A percentile compares a stretch with the other conserved stretches of the same genome.
phyloP scores from a whole-genome alignment of 2,797 vertebrate genomes.

The Scomberomorus guttatus region DNA sequence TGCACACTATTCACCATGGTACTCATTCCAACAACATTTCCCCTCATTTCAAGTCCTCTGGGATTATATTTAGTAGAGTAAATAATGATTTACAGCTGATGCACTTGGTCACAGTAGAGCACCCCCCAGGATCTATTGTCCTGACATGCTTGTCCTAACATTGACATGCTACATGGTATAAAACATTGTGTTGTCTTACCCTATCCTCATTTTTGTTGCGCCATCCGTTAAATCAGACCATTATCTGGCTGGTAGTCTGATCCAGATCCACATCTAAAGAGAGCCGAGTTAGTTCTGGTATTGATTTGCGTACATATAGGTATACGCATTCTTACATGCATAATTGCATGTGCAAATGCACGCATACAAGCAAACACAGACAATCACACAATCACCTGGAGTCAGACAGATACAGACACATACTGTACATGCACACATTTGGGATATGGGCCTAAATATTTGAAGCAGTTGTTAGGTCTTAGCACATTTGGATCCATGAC shows the following conservation, averaged over 20 bases:
- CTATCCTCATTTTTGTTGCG: no score
- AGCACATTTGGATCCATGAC: constrained; percentile 44
- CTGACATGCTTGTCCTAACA: constrained; percentile 1
- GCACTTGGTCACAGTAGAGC: background rate
- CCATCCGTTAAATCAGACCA: background rate
- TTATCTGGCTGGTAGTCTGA: background rate
- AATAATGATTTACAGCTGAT: constrained; percentile 8
- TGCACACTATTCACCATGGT: no score
- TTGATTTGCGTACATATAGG: background rate
- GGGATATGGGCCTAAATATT: constrained; percentile 38
- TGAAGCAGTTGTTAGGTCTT: constrained; percentile 55
- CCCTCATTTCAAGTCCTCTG: constrained; percentile 10
- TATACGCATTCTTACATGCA: background rate
- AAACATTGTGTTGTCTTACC: background rate
- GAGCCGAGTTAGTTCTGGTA: background rate
- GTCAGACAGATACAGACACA: constrained; percentile 1
- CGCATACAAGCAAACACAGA: background rate
- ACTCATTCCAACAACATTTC: constrained; percentile 4
- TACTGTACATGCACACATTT: constrained; percentile 17
- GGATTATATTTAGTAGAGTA: constrained; percentile 7
- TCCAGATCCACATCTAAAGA: background rate
- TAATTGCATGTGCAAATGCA: background rate
- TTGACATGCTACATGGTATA: background rate
- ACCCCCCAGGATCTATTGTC: background rate
- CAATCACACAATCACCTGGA: background rate